phyloP scores from a whole-genome alignment of 2,888 invertebrate species.

The Patella depressa region DNA sequence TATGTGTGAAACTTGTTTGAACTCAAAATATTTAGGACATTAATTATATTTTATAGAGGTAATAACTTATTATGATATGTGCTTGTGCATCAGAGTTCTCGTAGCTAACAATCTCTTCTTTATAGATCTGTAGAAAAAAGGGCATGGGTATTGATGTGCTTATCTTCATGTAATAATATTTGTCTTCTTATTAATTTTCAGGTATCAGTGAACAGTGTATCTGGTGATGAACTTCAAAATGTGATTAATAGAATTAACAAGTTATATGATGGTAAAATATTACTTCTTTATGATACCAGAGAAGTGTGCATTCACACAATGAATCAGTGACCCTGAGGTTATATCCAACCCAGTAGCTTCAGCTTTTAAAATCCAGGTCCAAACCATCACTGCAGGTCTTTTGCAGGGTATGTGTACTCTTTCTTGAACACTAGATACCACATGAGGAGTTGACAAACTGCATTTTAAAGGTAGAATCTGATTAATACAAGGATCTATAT shows the following conservation, averaged over 20 bases:
- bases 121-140: conserved; percentile 5
- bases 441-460: too few relatives aligned
- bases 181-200: conserved; percentile 25
- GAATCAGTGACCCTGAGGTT: too few relatives aligned
- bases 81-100: conserved; percentile 28
- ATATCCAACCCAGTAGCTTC: too few relatives aligned
- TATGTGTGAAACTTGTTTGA: neutral
- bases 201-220: conserved; percentile 39
- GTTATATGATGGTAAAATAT: conserved; percentile 54
- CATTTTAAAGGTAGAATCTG: too few relatives aligned
- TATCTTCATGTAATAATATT: neutral
- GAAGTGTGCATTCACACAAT: too few relatives aligned
- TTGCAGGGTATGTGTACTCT: too few relatives aligned
- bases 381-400: too few relatives aligned
- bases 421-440: too few relatives aligned
- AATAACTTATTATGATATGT: conserved; percentile 25
- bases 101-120: too few relatives aligned
- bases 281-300: neutral
- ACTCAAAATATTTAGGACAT: neutral
- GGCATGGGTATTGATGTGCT: neutral
- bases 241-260: conserved; percentile 57
- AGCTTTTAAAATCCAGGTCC: too few relatives aligned
- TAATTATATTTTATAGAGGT: neutral
- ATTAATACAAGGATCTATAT: too few relatives aligned
- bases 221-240: conserved; percentile 44